phyloP scores from a whole-genome alignment of 2,113 vertebrate species.

The Pomatostomus ruficeps region DNA sequence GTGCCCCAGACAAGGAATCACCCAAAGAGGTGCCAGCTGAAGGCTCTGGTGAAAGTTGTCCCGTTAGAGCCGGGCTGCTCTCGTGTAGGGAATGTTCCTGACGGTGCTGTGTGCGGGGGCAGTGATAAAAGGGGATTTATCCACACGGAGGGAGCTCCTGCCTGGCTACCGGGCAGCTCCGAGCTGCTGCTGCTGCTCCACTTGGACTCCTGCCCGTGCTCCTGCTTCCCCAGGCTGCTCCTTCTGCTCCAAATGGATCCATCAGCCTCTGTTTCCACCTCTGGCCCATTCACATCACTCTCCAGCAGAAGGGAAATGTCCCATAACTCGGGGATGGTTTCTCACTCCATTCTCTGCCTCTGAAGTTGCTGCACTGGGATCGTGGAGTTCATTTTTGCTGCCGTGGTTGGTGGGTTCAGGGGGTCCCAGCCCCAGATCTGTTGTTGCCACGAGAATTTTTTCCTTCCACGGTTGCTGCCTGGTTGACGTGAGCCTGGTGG shows the following conservation, averaged over 20 bases:
- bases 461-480: neutral
- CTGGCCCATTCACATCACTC: rapidly evolving
- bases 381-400: rapidly evolving
- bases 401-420: rapidly evolving
- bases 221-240: neutral
- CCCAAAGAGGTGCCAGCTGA: conserved; percentile 28
- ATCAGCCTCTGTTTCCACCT: neutral
- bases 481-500: neutral
- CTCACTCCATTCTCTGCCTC: neutral
- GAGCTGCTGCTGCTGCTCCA: neutral
- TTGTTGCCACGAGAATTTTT: neutral
- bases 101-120: neutral
- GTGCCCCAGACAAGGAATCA: neutral
- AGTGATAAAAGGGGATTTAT: neutral
- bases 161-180: neutral
- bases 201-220: neutral
- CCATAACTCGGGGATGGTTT: rapidly evolving
- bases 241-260: neutral
- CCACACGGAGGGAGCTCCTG: neutral
- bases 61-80: neutral
- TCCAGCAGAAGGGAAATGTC: neutral
- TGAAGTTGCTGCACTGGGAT: neutral
- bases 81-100: neutral
- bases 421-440: neutral
- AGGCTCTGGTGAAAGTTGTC: neutral